These are phyloP conservation scores for Oophaga sylvatica DNA, from an alignment of 2,797 vertebrate species.

Conservation along the genomic window DNA sequence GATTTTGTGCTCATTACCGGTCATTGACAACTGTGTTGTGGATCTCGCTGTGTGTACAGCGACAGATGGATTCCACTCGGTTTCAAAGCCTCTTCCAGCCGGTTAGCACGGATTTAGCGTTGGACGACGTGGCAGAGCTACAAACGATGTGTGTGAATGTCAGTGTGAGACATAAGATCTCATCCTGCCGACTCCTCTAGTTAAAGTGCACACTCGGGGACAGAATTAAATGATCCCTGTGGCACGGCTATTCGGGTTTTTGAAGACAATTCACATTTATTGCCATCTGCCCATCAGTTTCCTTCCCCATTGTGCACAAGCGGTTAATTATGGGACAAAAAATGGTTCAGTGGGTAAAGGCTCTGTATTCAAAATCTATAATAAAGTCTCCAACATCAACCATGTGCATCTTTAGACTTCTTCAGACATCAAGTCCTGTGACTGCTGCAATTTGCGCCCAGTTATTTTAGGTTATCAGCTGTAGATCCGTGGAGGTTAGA, in stretches of 20 bases:
- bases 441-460: too few relatives aligned
- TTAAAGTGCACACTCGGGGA: constrained; percentile 15
- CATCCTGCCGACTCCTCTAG: background rate
- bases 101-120: constrained; percentile 34
- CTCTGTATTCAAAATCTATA: background rate
- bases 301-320: background rate
- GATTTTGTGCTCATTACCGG: constrained; percentile 52
- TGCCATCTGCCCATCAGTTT: background rate
- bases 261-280: background rate
- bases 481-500: too few relatives aligned
- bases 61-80: constrained; percentile 26
- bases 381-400: too few relatives aligned
- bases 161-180: constrained; percentile 20
- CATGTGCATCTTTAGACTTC: too few relatives aligned
- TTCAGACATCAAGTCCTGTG: too few relatives aligned
- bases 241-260: background rate
- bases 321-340: background rate
- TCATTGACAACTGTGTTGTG: constrained; percentile 44
- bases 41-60: constrained; percentile 44
- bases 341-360: background rate
- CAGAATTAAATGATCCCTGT: background rate
- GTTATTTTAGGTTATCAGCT: too few relatives aligned
- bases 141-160: constrained; percentile 46
- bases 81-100: constrained; percentile 48
- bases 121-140: constrained; percentile 7